Evolutionary conservation across 2,888 invertebrate genomes (phyloP), one percentile per base, ranked within the genome.

Genomic region (Callimorpha dominula): DNA sequence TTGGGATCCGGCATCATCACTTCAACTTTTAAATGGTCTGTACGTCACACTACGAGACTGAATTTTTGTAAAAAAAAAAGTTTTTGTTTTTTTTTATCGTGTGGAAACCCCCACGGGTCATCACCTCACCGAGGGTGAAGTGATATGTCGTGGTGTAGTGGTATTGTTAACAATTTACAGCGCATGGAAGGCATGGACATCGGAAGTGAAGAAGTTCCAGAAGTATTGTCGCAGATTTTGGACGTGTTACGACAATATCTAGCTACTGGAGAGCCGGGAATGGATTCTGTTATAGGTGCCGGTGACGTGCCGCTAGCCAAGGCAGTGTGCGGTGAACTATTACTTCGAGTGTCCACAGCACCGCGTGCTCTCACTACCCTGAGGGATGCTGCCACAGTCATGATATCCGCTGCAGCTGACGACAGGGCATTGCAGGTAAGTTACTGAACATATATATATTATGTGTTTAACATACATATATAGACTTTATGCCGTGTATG

Each of bases 311-410:
- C 89, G 9, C 77, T 93, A 42, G 92, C 92, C 5, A 89, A 85
- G 60, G 94, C 93, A 0, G 89, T 95, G 42, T 92, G 91, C 74
- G 84, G 78, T 57, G 95, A 95, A 78, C 78, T 95, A 31, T 78
- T 95, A 20, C 88, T 93, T 49, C 87, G 96, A 11, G 91, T 90
- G 43, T 96, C 96, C 0, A 79, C 91, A 40, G 91, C 98, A 0
- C 96, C 74, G 0, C 65, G 68, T 2, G 65, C 71, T 46, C 52
- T 72, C 0, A 78, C 91, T 49, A 91, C 98, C 0, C 96, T 97
- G 64, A 96, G 98, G 70, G 96, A 97, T 40, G 98, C 98, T 0
- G 97, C 97, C 0, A 84, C 88, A 2, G 87, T 94, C 1, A 85
- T 96, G 89, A 80, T 89, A 5, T 88, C 87, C 0, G 88, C 90